A percentile compares a stretch with the other conserved stretches of the same genome.
These are phyloP conservation scores for Idris sp. DNA, from an alignment of 1,140 invertebrate species.

Conservation along the genomic window DNA sequence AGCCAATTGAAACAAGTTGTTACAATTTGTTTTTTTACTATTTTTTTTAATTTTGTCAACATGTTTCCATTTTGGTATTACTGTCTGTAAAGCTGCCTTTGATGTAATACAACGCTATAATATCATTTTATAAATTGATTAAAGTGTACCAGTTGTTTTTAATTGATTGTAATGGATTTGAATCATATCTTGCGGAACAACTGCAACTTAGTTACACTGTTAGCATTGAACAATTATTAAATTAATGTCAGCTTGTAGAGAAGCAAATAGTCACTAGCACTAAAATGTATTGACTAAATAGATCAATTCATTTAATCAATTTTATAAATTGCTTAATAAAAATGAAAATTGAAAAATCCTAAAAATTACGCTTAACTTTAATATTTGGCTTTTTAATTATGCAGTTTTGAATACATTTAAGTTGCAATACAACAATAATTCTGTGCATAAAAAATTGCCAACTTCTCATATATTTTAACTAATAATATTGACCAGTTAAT, in stretches of 20 bases:
- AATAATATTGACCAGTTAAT: too few species aligned
- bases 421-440: too few species aligned
- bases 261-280: conserved; percentile 27
- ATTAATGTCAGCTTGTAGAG: conserved; percentile 39
- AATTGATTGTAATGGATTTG: conserved; percentile 25
- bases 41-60: too few species aligned
- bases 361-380: too few species aligned
- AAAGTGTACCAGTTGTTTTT: conserved; percentile 1
- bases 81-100: too few species aligned
- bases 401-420: too few species aligned
- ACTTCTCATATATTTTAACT: too few species aligned
- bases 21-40: too few species aligned
- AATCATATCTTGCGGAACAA: conserved; percentile 14
- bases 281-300: conserved; percentile 35
- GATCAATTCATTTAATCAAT: conserved; percentile 22
- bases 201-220: conserved; percentile 26
- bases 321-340: conserved; percentile 23
- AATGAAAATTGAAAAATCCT: conserved; percentile 7
- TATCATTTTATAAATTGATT: not conserved
- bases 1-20: too few species aligned
- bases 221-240: conserved; percentile 43
- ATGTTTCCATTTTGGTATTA: too few species aligned
- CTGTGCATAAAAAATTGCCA: too few species aligned
- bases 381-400: too few species aligned
- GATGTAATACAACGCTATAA: conserved; percentile 5